Evolutionary conservation across 2,797 vertebrate genomes (phyloP).

Genomic region (Labeo calbasu): DNA sequence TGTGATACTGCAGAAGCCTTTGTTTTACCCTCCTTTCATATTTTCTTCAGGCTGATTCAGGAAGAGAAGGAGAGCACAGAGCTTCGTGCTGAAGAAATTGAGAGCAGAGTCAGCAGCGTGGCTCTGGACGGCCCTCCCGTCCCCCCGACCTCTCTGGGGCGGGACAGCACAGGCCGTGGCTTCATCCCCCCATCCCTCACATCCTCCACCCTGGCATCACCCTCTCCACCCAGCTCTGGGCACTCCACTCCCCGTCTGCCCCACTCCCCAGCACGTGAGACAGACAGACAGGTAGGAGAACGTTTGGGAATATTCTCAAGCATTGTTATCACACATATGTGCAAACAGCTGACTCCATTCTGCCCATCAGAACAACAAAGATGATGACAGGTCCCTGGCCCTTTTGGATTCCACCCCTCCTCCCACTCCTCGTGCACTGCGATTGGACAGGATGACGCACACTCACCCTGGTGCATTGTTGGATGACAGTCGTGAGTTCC

Average conservation of each 20-base stretch:
- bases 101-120: constrained; percentile 87
- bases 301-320: constrained; percentile 10
- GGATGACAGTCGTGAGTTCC: constrained; percentile 85
- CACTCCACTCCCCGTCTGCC: constrained; percentile 87
- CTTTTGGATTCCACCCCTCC: constrained; percentile 87
- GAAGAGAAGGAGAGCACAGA: constrained; percentile 92
- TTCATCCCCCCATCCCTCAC: constrained; percentile 87
- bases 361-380: constrained; percentile 83
- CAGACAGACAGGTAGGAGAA: constrained; percentile 76
- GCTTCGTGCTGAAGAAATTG: constrained; percentile 87
- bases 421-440: constrained; percentile 85
- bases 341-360: constrained; percentile 1
- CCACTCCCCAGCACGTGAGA: constrained; percentile 86
- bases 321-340: background rate
- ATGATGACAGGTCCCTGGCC: constrained; percentile 86
- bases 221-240: constrained; percentile 88
- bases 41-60: constrained; percentile 82
- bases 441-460: constrained; percentile 88
- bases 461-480: constrained; percentile 85
- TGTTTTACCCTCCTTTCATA: background rate
- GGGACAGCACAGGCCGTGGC: constrained; percentile 78
- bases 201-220: constrained; percentile 87
- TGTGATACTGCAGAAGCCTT: background rate
- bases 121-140: constrained; percentile 79
- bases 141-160: constrained; percentile 79